A percentile compares a stretch with the other conserved stretches of the same genome.
Evolutionary conservation across 2,888 invertebrate genomes (phyloP).

Genomic region (Chymomyza procnemis): DNA sequence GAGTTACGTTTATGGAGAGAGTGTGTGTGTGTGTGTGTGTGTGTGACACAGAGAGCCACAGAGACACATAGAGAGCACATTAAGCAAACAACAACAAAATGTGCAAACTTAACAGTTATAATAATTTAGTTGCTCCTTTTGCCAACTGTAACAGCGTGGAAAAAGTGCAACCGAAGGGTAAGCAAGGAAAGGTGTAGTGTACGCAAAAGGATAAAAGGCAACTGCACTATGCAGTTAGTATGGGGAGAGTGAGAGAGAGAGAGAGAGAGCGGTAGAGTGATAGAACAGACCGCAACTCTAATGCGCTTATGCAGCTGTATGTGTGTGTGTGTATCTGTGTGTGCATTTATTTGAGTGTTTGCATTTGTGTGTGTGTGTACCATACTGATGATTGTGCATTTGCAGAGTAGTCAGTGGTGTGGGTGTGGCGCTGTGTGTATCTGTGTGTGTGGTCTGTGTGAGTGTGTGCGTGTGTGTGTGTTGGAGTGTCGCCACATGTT

Average conservation of each 20-base stretch:
- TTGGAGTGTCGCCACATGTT: slow-evolving; percentile 65
- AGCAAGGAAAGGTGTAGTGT: slow-evolving; percentile 22
- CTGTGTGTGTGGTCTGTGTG: slow-evolving; percentile 20
- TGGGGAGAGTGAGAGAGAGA: not conserved
- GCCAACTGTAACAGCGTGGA: slow-evolving; percentile 41
- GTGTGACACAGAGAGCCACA: slow-evolving; percentile 41
- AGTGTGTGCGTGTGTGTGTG: slow-evolving; percentile 32
- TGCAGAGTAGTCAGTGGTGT: slow-evolving; percentile 21
- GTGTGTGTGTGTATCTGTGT: slow-evolving; percentile 24
- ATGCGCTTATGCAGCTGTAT: slow-evolving; percentile 43
- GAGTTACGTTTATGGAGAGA: slow-evolving; percentile 7
- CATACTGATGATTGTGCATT: slow-evolving; percentile 50
- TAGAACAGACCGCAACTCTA: slow-evolving; percentile 57
- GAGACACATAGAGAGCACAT: not conserved
- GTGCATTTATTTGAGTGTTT: slow-evolving; percentile 25
- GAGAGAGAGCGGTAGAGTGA: not conserved
- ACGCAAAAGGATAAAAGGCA: no score
- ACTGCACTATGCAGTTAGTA: not conserved
- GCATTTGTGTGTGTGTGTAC: slow-evolving; percentile 12
- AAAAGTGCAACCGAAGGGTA: slow-evolving; percentile 59
- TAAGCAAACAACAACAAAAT: not conserved
- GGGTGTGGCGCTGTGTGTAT: slow-evolving; percentile 5
- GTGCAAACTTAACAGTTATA: slow-evolving; percentile 35
- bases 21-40: no score
- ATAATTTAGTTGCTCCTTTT: slow-evolving; percentile 51